phyloP scores from a whole-genome alignment of 2,113 vertebrate genomes.

The Delphinapterus leucas region DNA sequence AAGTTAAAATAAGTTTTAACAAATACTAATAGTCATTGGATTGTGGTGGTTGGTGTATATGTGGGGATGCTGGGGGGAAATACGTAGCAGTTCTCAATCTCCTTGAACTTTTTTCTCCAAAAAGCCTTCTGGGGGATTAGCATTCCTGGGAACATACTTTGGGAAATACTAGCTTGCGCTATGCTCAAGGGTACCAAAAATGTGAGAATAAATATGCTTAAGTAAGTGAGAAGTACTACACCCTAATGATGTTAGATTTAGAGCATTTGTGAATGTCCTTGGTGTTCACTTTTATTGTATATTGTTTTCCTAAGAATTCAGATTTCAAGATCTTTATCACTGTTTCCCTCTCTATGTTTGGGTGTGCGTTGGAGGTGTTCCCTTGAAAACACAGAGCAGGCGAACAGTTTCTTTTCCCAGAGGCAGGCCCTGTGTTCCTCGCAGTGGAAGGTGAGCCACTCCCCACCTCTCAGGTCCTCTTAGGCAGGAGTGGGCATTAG shows the following conservation, averaged over 20 bases:
- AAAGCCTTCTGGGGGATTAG: background rate
- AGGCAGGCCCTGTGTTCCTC: background rate
- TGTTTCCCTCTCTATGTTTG: background rate
- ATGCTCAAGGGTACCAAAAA: background rate
- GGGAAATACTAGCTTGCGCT: background rate
- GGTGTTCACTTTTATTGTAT: background rate
- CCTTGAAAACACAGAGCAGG: background rate
- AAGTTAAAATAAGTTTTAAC: background rate
- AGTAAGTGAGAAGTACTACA: background rate
- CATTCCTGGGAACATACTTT: background rate
- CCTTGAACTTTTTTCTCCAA: background rate
- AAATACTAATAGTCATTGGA: background rate
- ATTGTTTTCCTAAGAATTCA: slow-evolving; percentile 34
- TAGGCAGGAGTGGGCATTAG: background rate
- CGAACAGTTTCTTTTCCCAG: background rate
- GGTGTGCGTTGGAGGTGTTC: background rate
- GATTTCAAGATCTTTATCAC: background rate
- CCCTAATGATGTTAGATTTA: background rate
- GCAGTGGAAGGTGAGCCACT: background rate
- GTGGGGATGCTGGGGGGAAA: background rate
- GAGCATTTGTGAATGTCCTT: background rate
- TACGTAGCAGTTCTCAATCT: background rate
- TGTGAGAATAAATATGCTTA: background rate
- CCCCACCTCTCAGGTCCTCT: background rate
- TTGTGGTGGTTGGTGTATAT: background rate